Evolutionary conservation across 2,888 invertebrate genomes (phyloP), one percentile per base, ranked within the genome.

Genomic region (Caradrina kadenii): DNA sequence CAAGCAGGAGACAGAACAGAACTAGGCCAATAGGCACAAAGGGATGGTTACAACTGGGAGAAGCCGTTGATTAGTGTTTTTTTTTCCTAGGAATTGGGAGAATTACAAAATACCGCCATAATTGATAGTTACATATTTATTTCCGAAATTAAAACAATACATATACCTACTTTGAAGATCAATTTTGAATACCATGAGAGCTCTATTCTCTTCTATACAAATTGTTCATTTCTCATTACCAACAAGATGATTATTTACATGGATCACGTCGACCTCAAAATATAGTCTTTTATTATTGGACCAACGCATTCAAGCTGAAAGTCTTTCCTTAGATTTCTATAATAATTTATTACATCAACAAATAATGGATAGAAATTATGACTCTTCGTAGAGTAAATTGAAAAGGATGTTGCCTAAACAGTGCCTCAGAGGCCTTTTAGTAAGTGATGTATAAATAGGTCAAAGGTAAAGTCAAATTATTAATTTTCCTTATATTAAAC

Each of bases 321-420:
- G 48, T 62, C 45, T 54, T 48, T 52, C n/a, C 15, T 10, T 19
- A 63, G 45, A 66, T 59, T 54, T 31, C 50, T 11, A 10, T 63
- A 7, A 31, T 49, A 62, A 77, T 71, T 61, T 53, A 61, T 70
- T 59, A 54, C 45, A 53, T 49, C 64, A 54, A 45, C 53, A 63
- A 60, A 66, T 59, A 71, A 64, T 62, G 54, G 52, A 67, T 66
- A 49, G 26, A 52, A 50, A 53, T 53, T 66, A 13, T 45, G 61
- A 53, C 52, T 73, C 60, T 49, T 58, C 67, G 49, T 13, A 63
- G 63, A 55, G 61, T 54, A 63, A 67, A 63, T 60, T 73, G 54
- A 67, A 79, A 21, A 15, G 42, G n/a, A 11, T 21, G 59, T 42
- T 63, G 73, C 56, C 49, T 73, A 17, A 63, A 73, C 73, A n/a